Base-by-base conservation (phyloP, 2,113 vertebrate species). In the Rousettus leschenaultii region DNA sequence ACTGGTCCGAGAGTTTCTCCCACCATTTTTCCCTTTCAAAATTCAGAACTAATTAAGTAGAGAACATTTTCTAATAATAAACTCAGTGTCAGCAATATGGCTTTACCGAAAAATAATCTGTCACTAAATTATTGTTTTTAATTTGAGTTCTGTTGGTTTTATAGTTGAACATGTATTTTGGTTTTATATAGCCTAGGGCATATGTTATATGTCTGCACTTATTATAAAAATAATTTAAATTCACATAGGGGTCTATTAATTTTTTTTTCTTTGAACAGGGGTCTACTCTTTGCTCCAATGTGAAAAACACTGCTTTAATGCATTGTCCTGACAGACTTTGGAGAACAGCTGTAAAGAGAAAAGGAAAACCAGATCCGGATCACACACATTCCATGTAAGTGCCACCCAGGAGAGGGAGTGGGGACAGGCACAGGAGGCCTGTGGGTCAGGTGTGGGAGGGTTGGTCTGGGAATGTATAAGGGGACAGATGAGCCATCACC, bases 151-250 rank as follows among this genome's bases (percentile, higher is more conserved):
- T 79, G 38, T 94, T 95, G 95, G 63, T 86, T 94, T 92, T 65
- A 96, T 71, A 68, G 38, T 45, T 96, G 79, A 95, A 92, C 70
- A 38, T 66, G 92, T 96, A 94, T 86, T 94, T 96, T 93, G 38
- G 51, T 66, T 92, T 96, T 70, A 53, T 71, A 84, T 40, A 95
- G 38, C 73, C 38, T 79, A 53, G 51, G 87, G 70, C 57, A 94
- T 96, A 92, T 93, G 90, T 93, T 96, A 57, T 33, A 82, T 89
- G 51, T 65, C 70, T 96, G n/a, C 28, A 83, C 28, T 89, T 89
- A 82, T 26, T 89, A 91, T 93, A 91, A 95, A 95, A 91, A 89
- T 83, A 86, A 93, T 91, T 95, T 91, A 91, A 94, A 91, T 95
- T 90, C 68, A 94, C 77, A 82, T 53, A 55, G 26, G 43, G 35